Conservation (phyloP, 1,140 invertebrate species). For the Arion vulgaris region DNA sequence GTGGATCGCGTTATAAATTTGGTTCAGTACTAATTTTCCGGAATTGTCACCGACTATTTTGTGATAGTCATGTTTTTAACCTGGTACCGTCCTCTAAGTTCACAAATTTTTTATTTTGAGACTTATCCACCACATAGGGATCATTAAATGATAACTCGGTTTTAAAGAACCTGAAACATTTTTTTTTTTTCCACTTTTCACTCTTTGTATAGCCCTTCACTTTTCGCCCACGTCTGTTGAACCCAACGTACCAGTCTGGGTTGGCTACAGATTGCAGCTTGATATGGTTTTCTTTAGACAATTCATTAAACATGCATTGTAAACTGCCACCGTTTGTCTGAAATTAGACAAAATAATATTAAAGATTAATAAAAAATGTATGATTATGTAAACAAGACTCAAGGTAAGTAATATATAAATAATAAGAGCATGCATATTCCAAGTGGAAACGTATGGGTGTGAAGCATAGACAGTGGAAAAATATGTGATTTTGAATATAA, state of each 20-base stretch:
- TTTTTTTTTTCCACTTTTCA: neutral
- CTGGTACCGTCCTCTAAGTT: neutral
- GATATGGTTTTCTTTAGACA: conserved; percentile 21
- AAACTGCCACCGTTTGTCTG: neutral
- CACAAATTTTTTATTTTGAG: neutral
- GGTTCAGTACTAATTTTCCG: neutral
- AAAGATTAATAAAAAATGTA: no score
- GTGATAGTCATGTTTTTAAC: neutral
- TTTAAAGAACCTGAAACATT: conserved; percentile 32
- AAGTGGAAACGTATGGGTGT: no score
- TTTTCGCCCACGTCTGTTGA: conserved; percentile 26
- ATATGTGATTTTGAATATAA: no score
- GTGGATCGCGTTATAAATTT: neutral
- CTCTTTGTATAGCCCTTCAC: conserved; percentile 27
- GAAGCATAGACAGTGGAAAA: no score
- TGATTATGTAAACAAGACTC: no score
- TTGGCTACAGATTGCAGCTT: conserved; percentile 40
- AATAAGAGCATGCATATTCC: no score
- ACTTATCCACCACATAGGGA: neutral
- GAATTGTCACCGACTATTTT: neutral
- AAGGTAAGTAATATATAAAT: no score
- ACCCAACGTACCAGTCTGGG: conserved; percentile 40
- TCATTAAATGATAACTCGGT: neutral
- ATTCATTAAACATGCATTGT: conserved; percentile 35
- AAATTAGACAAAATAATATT: neutral